Evolutionary conservation across 2,888 invertebrate species (phyloP).

Genomic region (Drosophila atripex): DNA sequence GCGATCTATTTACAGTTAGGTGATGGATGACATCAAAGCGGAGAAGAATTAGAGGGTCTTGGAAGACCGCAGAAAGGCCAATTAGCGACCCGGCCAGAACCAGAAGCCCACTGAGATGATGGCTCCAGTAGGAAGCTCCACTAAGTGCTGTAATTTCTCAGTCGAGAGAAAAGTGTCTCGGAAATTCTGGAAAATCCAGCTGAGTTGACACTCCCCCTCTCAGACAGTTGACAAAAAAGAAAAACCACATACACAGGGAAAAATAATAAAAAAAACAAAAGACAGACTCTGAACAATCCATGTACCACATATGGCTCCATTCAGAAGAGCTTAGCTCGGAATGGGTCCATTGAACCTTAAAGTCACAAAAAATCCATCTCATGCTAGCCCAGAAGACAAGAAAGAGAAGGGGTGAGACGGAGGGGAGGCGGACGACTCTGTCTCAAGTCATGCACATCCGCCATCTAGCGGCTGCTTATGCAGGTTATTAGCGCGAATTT

Average conservation of each 20-base stretch:
- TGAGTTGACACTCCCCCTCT: constrained; percentile 37
- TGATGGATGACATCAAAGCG: constrained; percentile 51
- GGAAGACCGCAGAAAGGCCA: constrained; percentile 47
- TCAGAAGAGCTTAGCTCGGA: constrained; percentile 42
- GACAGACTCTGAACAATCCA: too few relatives aligned
- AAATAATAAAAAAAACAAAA: not conserved
- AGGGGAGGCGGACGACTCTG: too few relatives aligned
- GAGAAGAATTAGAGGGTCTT: constrained; percentile 25
- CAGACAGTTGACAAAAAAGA: constrained; percentile 66
- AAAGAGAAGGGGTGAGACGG: not conserved
- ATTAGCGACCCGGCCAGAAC: constrained; percentile 54
- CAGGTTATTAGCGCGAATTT: constrained; percentile 73
- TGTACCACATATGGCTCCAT: constrained; percentile 11
- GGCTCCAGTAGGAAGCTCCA: constrained; percentile 31
- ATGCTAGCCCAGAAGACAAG: constrained; percentile 7
- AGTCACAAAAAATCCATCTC: constrained; percentile 47
- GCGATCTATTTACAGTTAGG: constrained; percentile 65
- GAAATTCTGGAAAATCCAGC: constrained; percentile 19
- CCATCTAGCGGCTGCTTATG: constrained; percentile 38
- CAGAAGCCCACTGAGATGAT: too few relatives aligned
- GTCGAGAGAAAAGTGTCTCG: constrained; percentile 23
- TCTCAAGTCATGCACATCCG: constrained; percentile 41
- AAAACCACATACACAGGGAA: constrained; percentile 2
- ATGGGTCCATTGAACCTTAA: constrained; percentile 70
- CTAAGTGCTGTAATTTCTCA: constrained; percentile 61